These are phyloP conservation scores for Diplosoma virens DNA, from an alignment of 23 tunicate species.

Conservation along the genomic window DNA sequence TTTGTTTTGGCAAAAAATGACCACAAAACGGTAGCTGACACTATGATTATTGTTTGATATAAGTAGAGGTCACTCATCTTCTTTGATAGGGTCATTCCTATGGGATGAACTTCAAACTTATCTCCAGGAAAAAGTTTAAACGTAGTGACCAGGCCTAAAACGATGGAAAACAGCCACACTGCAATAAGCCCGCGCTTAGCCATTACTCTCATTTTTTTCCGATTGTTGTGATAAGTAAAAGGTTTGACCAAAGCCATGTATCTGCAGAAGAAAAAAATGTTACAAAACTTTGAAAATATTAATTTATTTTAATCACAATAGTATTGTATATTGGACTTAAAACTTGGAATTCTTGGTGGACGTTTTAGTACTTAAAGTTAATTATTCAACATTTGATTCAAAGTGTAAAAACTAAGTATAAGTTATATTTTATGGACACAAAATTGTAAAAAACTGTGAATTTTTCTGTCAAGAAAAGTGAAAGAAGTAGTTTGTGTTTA, in stretches of 20 bases:
- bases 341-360: too few species aligned
- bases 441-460: too few species aligned
- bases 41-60: not conserved
- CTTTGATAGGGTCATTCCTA: slow-evolving; percentile 41
- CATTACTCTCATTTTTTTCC: not conserved
- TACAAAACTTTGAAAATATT: not conserved
- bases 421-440: too few species aligned
- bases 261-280: not conserved
- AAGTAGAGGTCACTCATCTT: slow-evolving; percentile 5
- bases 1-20: not conserved
- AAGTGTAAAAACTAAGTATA: too few species aligned
- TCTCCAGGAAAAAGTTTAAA: slow-evolving; percentile 12
- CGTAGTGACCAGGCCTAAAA: not conserved
- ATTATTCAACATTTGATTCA: too few species aligned
- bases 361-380: too few species aligned
- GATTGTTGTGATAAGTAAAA: not conserved
- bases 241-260: slow-evolving; percentile 1
- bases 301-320: not conserved
- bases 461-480: too few species aligned
- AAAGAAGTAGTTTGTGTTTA: too few species aligned
- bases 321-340: too few species aligned
- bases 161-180: slow-evolving; percentile 3
- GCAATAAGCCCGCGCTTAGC: not conserved
- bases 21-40: not conserved
- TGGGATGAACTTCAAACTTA: slow-evolving; percentile 22